Evolutionary conservation across 2,888 invertebrate genomes (phyloP), one percentile per base, ranked within the genome.

Genomic region (Germaria angustata): DNA sequence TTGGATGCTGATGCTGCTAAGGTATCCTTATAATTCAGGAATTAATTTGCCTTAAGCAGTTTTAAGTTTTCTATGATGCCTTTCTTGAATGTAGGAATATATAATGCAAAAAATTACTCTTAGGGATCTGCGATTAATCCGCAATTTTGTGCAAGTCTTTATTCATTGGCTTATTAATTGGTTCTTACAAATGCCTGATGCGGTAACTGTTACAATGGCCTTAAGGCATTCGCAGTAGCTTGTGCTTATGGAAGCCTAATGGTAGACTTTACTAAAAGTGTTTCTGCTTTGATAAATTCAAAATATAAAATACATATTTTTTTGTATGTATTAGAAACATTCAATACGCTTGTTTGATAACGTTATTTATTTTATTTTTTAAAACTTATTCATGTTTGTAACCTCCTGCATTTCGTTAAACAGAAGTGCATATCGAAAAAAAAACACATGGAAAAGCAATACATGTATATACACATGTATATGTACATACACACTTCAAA

Each of bases 361-460:
- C 22, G 13, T 63, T 44, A 44, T 72, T 73, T 51, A 39, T 63
- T 51, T 51, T 28, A 32, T 44, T 63, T 44, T n/a, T 0, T 17
- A 59, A 57, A 39, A 66, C n/a, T 17, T 55, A 34, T 71, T 78
- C 55, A 55, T 71, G 55, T 71, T 49, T 36, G 17, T 49, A 63
- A 51, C 77, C 77, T 77, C 61, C 77, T 69, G 61, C 24, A 61
- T 77, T 77, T 32, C 68, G 32, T 77, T 36, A 63, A 66, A 49
- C 17, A 57, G 28, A 66, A 59, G 46, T 49, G 59, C 36, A 72
- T 59, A 72, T 46, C 39, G 28, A 55, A 69, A 55, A 55, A 69
- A 55, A 41, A 41, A 28, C 9, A 28, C 13, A 49, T 15, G 36
- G 51, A 34, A 73, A 51, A 53, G n/a, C 51, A 41, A 41, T 44